Evolutionary conservation across 2,113 vertebrate genomes (phyloP), one percentile per base, ranked within the genome.

Genomic region (Amblyopsis rosae): DNA sequence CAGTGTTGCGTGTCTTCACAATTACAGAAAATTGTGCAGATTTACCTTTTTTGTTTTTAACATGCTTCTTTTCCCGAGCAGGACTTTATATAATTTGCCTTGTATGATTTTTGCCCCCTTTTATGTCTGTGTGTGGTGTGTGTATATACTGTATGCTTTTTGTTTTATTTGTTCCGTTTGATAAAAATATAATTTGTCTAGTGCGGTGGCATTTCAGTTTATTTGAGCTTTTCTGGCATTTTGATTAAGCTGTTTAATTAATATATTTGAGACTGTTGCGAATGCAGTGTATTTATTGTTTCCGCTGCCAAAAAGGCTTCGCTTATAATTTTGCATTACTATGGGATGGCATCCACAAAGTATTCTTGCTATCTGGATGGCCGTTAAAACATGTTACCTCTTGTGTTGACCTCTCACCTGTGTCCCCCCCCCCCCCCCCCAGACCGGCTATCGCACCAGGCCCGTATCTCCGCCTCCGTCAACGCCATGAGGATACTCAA

Each of bases 401-500:
- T 57, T 60, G 1, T 50, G 0, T 15, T 46, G 4, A 8, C 32
- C 11, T 32, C 3, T 4, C 13, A 48, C 61, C 69, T 47, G 4
- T 51, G 57, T 45, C 53, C 11, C 62, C 63, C 62, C 45, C 65
- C 16, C 35, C 33, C 47, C 47, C 77, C 92, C 91, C 90, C 93
- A 95, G 75, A 96, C 94, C 80, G 94, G 74, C 92, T 96, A 90
- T 65, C 95, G 88, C 0, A 96, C 91, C 88, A 93, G 92, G 82
- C 86, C 19, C 87, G 88, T 12, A 89, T 98, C 80, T 96, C 96
- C 0, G 95, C 96, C 11, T 96, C 96, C 0, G 95, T 98, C 73
- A 96, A 95, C 12, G 96, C 96, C 77, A 98, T 98, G 96, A 83
- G 93, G 46, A 94, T 98, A 83, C 93, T 98, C 53, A 95, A 97